Evolutionary conservation across 1,140 invertebrate genomes (phyloP), one percentile per base, ranked within the genome.

Genomic region (Hyles vespertilio): DNA sequence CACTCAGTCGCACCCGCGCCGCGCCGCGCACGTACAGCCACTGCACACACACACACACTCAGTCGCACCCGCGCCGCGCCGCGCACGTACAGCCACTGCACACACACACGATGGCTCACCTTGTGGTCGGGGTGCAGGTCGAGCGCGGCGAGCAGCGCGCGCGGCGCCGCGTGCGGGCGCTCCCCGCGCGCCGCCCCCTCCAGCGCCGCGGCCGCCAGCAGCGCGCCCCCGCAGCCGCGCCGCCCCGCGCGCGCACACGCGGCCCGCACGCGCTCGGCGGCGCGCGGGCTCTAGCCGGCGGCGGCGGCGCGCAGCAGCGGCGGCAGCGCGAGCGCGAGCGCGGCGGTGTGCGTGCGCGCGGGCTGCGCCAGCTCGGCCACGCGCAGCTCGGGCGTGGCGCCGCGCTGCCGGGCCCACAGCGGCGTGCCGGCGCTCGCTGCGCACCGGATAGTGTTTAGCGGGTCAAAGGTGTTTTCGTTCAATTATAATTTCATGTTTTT

Each of bases 281-380:
- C 43, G 47, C 50, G 40, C 32, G 6, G 47, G 44, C n/a, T 12
- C 48, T 22, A 47, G 22, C 10, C 44, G 45, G 44, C 45, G 22
- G 9, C 44, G 40, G 49, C 6, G 43, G 51, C 32, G 11, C n/a
- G 61, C 67, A 56, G 8, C 44, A 7, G 22, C 59, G 58, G 53
- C 56, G 56, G 50, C 49, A 45, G 32, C 60, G 11, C 36, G 34
- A 33, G 34, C 22, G 61, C 58, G 7, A 60, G 60, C 40, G 66
- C 60, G 22, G 62, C 54, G 43, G 22, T 47, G 47, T 51, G 47
- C 51, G 56, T 56, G 62, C 50, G 65, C 69, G 51, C 56, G 34
- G 43, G 59, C 53, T 45, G 53, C 36, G 32, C 12, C 56, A 44
- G 48, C 58, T 5, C 36, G 48, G 12, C 11, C 46, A 33, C 59